phyloP scores from a whole-genome alignment of 2,888 invertebrate genomes.

The Oegoconia quadripuncta region DNA sequence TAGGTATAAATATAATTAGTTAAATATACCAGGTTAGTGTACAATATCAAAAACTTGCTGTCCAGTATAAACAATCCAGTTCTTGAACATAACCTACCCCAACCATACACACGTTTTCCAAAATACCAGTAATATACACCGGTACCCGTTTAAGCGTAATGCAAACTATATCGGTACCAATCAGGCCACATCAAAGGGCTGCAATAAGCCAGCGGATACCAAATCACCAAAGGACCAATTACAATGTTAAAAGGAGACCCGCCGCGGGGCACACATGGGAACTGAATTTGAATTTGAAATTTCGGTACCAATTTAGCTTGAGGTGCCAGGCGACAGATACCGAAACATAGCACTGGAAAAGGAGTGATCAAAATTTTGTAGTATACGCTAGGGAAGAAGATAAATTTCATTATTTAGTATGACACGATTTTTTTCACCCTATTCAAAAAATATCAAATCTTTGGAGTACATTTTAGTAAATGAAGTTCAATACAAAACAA shows the following conservation, averaged over 20 bases:
- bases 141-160: conserved; percentile 8
- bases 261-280: conserved; percentile 66
- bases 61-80: conserved; percentile 16
- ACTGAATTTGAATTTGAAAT: conserved; percentile 74
- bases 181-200: conserved; percentile 65
- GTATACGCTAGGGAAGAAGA: too few species aligned
- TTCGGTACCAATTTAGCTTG: conserved; percentile 73
- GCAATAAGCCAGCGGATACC: conserved; percentile 40
- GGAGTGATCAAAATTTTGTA: conserved; percentile 50
- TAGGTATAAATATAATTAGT: too few species aligned
- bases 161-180: conserved; percentile 38
- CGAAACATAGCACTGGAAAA: conserved; percentile 50
- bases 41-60: too few species aligned
- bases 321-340: conserved; percentile 72
- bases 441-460: too few species aligned
- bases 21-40: too few species aligned
- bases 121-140: conserved; percentile 28
- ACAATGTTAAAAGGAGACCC: conserved; percentile 59
- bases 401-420: too few species aligned
- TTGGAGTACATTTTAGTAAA: too few species aligned
- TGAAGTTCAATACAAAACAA: too few species aligned
- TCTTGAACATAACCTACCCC: conserved; percentile 41
- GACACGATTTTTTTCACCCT: too few species aligned
- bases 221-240: conserved; percentile 68
- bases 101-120: conserved; percentile 24